phyloP scores from a whole-genome alignment of 2,888 invertebrate genomes.

The Adineta ricciae region DNA sequence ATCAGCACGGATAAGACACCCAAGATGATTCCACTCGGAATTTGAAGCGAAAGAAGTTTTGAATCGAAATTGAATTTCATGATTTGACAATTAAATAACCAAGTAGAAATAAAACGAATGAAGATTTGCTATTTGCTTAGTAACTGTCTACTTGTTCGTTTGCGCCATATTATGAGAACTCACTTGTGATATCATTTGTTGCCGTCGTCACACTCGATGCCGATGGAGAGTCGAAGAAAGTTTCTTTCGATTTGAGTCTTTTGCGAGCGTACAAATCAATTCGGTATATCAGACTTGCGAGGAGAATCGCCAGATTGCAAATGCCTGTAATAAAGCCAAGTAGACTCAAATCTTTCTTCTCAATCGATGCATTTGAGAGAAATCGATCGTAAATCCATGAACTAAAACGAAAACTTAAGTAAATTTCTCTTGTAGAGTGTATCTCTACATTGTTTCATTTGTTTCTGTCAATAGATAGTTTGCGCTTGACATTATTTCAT shows the following conservation, averaged over 20 bases:
- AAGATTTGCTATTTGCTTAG: background rate
- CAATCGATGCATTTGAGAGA: background rate
- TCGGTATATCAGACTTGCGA: background rate
- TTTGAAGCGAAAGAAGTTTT: background rate
- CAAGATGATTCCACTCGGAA: background rate
- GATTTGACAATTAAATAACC: background rate
- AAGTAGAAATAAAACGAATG: background rate
- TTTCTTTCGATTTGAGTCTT: background rate
- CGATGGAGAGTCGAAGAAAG: background rate
- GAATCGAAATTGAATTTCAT: background rate
- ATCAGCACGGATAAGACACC: background rate
- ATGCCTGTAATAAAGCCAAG: background rate
- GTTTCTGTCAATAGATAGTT: background rate
- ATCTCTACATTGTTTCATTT: background rate
- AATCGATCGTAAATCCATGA: background rate
- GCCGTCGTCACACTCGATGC: background rate
- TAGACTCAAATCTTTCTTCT: background rate
- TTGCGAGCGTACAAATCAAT: background rate
- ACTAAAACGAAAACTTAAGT: background rate
- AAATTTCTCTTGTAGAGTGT: too few relatives aligned
- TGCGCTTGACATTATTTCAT: background rate
- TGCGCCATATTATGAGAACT: background rate
- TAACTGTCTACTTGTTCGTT: background rate
- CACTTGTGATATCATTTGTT: background rate
- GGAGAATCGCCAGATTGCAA: background rate